A percentile compares a stretch with the other conserved stretches of the same genome.
These are phyloP conservation scores for Lasioglossum albipes DNA, from an alignment of 1,140 invertebrate species.

Conservation along the genomic window DNA sequence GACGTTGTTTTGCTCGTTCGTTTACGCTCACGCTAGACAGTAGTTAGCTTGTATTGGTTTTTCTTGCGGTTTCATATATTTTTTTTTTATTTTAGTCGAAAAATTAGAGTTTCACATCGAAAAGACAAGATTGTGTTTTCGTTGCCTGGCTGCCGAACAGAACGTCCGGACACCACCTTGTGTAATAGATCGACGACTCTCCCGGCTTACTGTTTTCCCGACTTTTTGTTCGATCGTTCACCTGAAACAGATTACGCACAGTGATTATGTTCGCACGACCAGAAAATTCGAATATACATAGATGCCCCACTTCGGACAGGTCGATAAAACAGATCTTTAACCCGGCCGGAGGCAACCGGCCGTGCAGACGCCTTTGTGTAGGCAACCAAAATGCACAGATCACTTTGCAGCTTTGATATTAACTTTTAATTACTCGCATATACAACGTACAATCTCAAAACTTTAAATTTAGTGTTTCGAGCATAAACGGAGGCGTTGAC, in stretches of 20 bases:
- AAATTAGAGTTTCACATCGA: slow-evolving; percentile 33
- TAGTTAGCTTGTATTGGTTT: background rate
- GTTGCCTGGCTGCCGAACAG: slow-evolving; percentile 57
- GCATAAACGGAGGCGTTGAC: too few relatives aligned
- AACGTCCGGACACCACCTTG: slow-evolving; percentile 26
- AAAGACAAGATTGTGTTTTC: slow-evolving; percentile 60
- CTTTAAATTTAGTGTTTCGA: too few relatives aligned
- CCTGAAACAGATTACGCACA: slow-evolving; percentile 58
- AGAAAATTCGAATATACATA: background rate
- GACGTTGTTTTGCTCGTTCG: background rate
- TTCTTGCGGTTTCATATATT: too few relatives aligned
- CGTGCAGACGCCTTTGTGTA: too few relatives aligned
- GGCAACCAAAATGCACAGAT: too few relatives aligned
- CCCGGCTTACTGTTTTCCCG: slow-evolving; percentile 60
- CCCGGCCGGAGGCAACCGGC: too few relatives aligned
- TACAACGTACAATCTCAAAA: too few relatives aligned
- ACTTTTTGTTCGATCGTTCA: slow-evolving; percentile 73
- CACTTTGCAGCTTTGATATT: too few relatives aligned
- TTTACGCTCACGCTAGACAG: slow-evolving; percentile 25
- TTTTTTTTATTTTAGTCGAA: background rate
- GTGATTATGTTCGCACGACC: background rate
- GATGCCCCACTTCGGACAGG: background rate
- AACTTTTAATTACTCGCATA: too few relatives aligned
- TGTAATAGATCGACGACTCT: slow-evolving; percentile 50
- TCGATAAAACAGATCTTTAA: too few relatives aligned